Evolutionary conservation across 2,113 vertebrate species (phyloP).

Genomic region (Cavia aperea): DNA sequence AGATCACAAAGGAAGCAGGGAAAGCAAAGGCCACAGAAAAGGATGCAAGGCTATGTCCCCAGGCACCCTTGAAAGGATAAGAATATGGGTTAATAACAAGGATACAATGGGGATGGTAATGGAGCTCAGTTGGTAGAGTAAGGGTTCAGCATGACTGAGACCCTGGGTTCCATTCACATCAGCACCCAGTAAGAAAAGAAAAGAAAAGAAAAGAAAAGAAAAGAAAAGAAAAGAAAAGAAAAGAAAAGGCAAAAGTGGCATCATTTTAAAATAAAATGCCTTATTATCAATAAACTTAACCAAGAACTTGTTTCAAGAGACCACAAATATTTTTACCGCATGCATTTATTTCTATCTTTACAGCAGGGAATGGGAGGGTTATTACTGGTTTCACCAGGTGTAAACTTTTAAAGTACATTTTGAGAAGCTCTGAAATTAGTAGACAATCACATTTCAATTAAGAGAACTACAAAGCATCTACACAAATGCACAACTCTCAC

Average conservation of each 20-base stretch:
- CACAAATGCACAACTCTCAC: not conserved
- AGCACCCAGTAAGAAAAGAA: not conserved
- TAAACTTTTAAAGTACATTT: not conserved
- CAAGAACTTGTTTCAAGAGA: not conserved
- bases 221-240: no score
- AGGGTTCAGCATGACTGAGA: not conserved
- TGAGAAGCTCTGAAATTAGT: not conserved
- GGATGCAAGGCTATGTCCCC: not conserved
- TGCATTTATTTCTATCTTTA: constrained; percentile 26
- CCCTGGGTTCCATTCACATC: not conserved
- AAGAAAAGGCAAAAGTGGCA: not conserved
- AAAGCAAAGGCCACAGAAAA: not conserved
- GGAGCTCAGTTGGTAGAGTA: no score
- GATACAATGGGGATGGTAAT: not conserved
- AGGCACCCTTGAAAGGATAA: not conserved
- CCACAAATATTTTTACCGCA: not conserved
- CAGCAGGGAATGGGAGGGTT: not conserved
- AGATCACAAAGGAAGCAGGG: not conserved
- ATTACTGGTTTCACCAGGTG: not conserved
- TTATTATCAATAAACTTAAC: not conserved
- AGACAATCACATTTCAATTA: constrained; percentile 11
- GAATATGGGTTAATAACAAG: not conserved
- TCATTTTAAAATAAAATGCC: constrained; percentile 33
- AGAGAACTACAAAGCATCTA: not conserved
- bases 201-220: no score